phyloP scores from a whole-genome alignment of 2,797 vertebrate species.

The Myotis findleyi region DNA sequence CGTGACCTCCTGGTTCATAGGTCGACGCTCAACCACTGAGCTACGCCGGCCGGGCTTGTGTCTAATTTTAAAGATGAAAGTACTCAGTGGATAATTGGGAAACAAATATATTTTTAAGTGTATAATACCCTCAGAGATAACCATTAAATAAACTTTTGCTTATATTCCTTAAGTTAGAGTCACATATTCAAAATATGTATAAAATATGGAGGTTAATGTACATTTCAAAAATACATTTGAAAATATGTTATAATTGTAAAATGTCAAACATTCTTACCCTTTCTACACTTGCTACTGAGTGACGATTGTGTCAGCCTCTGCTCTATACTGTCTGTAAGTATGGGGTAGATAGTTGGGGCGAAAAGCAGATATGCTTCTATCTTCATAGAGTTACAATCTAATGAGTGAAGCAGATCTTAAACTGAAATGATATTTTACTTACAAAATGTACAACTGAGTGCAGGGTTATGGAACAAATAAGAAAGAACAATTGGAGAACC shows the following conservation, averaged over 20 bases:
- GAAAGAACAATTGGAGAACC: not conserved
- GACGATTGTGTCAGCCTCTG: not conserved
- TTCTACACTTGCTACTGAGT: not conserved
- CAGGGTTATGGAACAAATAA: not conserved
- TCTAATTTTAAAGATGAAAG: not conserved
- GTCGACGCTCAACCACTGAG: not conserved
- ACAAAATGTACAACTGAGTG: not conserved
- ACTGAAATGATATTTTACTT: not conserved
- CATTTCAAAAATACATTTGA: not conserved
- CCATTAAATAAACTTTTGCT: not conserved
- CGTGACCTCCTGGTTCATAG: rapidly evolving
- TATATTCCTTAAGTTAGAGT: constrained; percentile 10
- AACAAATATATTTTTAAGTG: not conserved
- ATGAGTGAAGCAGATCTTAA: not conserved
- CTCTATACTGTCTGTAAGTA: not conserved
- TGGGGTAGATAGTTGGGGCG: too few relatives aligned
- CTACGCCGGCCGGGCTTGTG: rapidly evolving
- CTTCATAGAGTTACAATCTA: not conserved
- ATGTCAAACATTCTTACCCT: not conserved
- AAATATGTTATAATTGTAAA: not conserved
- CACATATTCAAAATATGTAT: not conserved
- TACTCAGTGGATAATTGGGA: not conserved
- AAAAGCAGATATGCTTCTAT: not conserved
- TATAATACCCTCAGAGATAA: not conserved
- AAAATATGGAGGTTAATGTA: not conserved